These are phyloP conservation scores for Drosophila ananassae DNA, from an alignment of 1,140 invertebrate genomes.

Conservation along the genomic window DNA sequence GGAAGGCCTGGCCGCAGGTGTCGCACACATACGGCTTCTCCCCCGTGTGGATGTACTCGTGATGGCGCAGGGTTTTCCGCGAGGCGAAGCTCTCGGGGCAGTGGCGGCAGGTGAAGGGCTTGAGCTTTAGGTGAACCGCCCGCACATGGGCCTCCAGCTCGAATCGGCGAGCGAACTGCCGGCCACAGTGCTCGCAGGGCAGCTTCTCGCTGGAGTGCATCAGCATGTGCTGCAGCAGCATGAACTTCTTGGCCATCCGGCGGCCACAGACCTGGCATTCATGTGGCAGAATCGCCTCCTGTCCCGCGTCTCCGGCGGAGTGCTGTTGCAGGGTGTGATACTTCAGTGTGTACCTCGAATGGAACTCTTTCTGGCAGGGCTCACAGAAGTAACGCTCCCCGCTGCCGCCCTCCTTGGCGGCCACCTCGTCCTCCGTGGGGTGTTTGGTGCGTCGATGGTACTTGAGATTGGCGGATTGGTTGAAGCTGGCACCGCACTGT, in stretches of 20 bases:
- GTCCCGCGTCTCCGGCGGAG: slow-evolving; percentile 4
- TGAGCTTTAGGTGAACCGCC: slow-evolving; percentile 81
- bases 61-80: slow-evolving; percentile 80
- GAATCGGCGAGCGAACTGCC: slow-evolving; percentile 68
- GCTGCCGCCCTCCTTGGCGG: slow-evolving; percentile 35
- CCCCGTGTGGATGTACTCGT: slow-evolving; percentile 91
- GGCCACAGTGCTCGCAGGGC: slow-evolving; percentile 79
- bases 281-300: slow-evolving; percentile 35
- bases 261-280: slow-evolving; percentile 76
- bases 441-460: slow-evolving; percentile 75
- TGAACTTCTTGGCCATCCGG: slow-evolving; percentile 75
- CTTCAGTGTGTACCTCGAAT: slow-evolving; percentile 74
- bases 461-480: slow-evolving; percentile 72
- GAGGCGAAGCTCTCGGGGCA: slow-evolving; percentile 72
- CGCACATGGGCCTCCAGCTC: slow-evolving; percentile 78
- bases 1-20: slow-evolving; percentile 86
- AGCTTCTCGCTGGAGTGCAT: slow-evolving; percentile 69
- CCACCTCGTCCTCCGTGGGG: slow-evolving; percentile 68
- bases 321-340: slow-evolving; percentile 78
- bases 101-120: slow-evolving; percentile 69
- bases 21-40: slow-evolving; percentile 91
- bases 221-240: slow-evolving; percentile 80
- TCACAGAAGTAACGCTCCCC: slow-evolving; percentile 56
- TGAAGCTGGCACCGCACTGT: slow-evolving; percentile 74
- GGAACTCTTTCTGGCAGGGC: slow-evolving; percentile 72